Base-by-base conservation (phyloP, 2,113 vertebrate genomes). In the Coregonus clupeaformis region DNA sequence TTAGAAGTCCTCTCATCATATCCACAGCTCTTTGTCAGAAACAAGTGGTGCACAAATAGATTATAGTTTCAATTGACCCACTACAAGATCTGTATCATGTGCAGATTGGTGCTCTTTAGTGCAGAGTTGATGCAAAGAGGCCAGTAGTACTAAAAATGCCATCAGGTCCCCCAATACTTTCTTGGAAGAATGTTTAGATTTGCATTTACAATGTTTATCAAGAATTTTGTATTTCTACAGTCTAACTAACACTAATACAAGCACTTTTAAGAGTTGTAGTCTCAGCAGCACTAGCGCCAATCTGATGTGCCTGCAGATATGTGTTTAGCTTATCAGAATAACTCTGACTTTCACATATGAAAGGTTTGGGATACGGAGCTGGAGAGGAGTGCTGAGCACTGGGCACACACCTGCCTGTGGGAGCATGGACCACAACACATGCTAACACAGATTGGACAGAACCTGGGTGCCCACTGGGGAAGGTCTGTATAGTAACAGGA, bases 361-460 rank as follows among this genome's bases (percentile, higher is more conserved):
- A 68, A 99, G 98, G 92, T 93, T 0, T 99, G 98, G 98, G 98
- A 99, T 86, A 86, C 91, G 7, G 97, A 99, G 71, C 85, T 99
- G 72, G 98, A 99, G 87, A 92, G 97, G 81, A 98, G 97, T 72
- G 96, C 98, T 36, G 95, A 97, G 81, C 91, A 96, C 1, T 99
- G 97, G 97, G 97, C 97, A 68, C 91, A 96, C 86, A 89, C 87
- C 9, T 99, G 97, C 74, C 85, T 92, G 9, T 99, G 98, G 98
- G 96, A 98, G 80, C 98, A 99, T 42, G 98, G 98, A n/a, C 98
- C 98, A 1, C 89, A 93, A 80, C 95, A 90, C 82, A 93, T 99
- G 83, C 92, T 99, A 84, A 96, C 97, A 6, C 97, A 96, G 42
- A 98, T 99, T 80, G 98, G 98, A 22, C 98, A 99, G 88, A 99